Evolutionary conservation across 2,113 vertebrate species (phyloP), one percentile per base, ranked within the genome.

Genomic region (Crotalus helleri): DNA sequence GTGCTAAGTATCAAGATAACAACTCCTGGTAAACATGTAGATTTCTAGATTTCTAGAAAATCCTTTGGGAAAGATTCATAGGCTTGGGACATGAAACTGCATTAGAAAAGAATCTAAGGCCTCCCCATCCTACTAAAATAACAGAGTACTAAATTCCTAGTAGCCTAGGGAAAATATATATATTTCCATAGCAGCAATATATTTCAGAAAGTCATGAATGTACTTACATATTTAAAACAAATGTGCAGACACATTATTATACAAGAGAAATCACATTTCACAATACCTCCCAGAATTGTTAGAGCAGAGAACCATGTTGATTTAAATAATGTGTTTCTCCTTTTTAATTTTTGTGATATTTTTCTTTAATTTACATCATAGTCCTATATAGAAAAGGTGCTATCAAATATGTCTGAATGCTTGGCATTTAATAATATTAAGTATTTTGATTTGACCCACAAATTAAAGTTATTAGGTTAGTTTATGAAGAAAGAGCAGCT

Each of bases 31-130:
- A 92, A 61, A 23, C 85, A 92, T 61, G 5, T 0, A 9, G 54
- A 3, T 88, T 92, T 89, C 64, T 87, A 92, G 29, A 85, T 24
- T 46, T 46, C 46, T 91, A 3, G 57, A 95, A 24, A 88, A 94
- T 9, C 10, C 17, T 26, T 61, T 61, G 81, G 6, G 81, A 44
- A 57, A 12, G 92, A n/a, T 29, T 88, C 53, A 39, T 26, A 64
- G 44, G 51, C 0, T 12, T 91, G 93, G 53, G 93, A 93, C 0
- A 2, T 87, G 85, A 92, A 86, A 7, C 33, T n/a, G 81, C 1
- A 54, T 53, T 57, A 29, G 89, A 59, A 92, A 93, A 85, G 10
- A 0, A 12, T 3, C 33, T 9, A 6, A 3, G 1, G 1, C 13
- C 17, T n/a, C 64, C 15, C n/a, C 12, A 61, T 11, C 10, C 29